Evolutionary conservation across 2,113 vertebrate species (phyloP).

Genomic region (Eurystomus gularis): DNA sequence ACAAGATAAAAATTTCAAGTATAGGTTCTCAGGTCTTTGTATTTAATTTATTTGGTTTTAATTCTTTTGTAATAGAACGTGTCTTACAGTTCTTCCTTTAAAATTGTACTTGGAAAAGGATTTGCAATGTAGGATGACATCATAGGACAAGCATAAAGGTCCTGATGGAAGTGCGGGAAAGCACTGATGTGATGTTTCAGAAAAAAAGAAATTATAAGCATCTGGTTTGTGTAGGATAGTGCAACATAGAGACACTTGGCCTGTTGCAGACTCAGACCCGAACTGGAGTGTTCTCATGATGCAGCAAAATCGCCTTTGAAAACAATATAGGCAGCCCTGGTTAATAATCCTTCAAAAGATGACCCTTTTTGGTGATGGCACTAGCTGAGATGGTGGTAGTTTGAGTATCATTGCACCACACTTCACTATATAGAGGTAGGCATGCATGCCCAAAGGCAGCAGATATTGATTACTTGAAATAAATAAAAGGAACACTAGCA

Average conservation of each 20-base stretch:
- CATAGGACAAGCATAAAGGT: not conserved
- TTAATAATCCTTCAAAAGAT: not conserved
- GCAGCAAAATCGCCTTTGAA: not conserved
- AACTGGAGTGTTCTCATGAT: not conserved
- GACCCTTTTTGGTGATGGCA: not conserved
- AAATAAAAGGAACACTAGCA: not conserved
- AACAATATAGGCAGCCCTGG: not conserved
- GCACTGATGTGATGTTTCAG: not conserved
- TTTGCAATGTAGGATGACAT: not conserved
- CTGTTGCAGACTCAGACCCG: not conserved
- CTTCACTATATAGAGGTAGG: not conserved
- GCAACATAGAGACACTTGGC: not conserved
- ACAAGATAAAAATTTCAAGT: not conserved
- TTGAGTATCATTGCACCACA: not conserved
- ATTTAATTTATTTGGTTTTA: not conserved
- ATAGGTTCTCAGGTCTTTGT: not conserved
- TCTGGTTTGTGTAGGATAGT: not conserved
- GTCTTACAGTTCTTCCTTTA: not conserved
- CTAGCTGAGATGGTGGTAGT: not conserved
- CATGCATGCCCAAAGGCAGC: not conserved
- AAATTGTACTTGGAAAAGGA: not conserved
- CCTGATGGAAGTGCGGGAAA: not conserved
- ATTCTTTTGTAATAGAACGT: not conserved
- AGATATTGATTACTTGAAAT: not conserved
- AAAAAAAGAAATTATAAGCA: not conserved